These are phyloP conservation scores for Plestiodon gilberti DNA, from an alignment of 2,113 vertebrate genomes.

Conservation along the genomic window DNA sequence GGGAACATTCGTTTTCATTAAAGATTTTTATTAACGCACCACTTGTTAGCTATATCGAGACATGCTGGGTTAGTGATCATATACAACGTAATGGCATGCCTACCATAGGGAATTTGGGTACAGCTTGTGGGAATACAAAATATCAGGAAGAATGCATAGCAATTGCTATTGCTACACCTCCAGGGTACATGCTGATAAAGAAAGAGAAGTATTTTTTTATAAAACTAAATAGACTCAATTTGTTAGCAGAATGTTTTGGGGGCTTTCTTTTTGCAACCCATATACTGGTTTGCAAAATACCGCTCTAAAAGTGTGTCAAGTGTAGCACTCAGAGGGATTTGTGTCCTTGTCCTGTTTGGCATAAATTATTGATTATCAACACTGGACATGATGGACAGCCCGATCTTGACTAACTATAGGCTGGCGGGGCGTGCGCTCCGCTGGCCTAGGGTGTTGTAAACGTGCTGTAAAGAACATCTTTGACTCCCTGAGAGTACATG, in stretches of 20 bases:
- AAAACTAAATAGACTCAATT: not conserved
- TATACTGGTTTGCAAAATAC: not conserved
- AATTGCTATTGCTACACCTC: not conserved
- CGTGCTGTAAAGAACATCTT: no score
- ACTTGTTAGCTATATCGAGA: not conserved
- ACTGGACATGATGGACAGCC: not conserved
- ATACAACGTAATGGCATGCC: accelerated
- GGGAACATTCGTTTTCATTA: conserved; percentile 1
- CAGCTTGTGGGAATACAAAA: conserved; percentile 18
- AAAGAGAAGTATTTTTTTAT: not conserved
- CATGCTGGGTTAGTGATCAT: conserved; percentile 17
- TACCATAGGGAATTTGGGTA: conserved; percentile 2
- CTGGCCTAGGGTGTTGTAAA: no score
- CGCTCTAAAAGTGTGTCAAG: not conserved
- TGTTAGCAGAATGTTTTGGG: not conserved
- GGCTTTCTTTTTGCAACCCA: not conserved
- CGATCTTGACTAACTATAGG: no score
- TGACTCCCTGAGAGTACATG: no score
- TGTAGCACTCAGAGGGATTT: not conserved
- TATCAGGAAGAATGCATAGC: not conserved
- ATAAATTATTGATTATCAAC: not conserved
- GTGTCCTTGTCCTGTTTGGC: not conserved
- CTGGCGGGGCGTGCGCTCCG: no score
- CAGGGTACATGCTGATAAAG: conserved; percentile 1
- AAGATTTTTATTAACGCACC: not conserved